Evolutionary conservation across 2,888 invertebrate species (phyloP).

Genomic region (Drosophila buzzatii): DNA sequence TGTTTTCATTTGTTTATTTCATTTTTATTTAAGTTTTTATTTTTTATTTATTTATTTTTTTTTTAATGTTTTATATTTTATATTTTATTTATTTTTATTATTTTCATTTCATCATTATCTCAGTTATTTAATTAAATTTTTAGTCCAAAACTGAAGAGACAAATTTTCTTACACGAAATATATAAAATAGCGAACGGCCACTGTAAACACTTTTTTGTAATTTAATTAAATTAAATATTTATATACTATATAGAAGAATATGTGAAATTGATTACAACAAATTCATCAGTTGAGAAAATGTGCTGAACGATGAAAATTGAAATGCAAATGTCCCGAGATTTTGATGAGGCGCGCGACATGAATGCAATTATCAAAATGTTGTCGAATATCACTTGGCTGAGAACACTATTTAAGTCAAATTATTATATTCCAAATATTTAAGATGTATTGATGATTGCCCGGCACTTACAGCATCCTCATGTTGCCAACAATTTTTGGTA

Average conservation of each 20-base stretch:
- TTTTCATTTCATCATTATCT: no score
- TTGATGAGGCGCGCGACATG: conserved; percentile 3
- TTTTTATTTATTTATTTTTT: no score
- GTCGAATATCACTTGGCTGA: neutral
- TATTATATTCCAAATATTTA: neutral
- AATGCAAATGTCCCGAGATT: neutral
- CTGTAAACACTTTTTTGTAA: neutral
- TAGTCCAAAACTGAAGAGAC: no score
- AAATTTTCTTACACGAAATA: no score
- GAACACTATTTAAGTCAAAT: neutral
- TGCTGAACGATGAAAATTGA: neutral
- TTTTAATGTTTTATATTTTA: no score
- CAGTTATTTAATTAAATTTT: no score
- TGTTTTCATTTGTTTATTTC: neutral
- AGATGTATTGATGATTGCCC: neutral
- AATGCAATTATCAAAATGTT: neutral
- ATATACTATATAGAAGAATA: neutral
- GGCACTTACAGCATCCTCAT: conserved; percentile 22
- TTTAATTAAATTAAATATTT: neutral
- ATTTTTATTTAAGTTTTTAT: neutral
- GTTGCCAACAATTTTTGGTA: neutral
- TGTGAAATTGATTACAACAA: neutral
- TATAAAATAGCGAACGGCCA: neutral
- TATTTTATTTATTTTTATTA: neutral
- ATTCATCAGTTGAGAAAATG: conserved; percentile 3